Evolutionary conservation across 1,140 invertebrate species (phyloP).

Genomic region (Drosophila grimshawi): DNA sequence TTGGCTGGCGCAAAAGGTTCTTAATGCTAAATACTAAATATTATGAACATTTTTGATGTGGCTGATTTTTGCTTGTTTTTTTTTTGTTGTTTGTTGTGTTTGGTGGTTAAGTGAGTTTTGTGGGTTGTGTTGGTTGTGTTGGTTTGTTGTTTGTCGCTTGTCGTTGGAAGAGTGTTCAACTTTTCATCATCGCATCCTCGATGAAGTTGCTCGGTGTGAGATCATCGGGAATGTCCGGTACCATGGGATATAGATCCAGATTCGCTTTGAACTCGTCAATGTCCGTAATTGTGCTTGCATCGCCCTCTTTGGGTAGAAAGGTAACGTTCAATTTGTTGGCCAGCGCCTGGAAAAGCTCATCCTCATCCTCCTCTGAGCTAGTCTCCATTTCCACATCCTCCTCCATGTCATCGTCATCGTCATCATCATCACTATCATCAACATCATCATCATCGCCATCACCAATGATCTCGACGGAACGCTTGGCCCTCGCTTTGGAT

Average conservation of each 20-base stretch:
- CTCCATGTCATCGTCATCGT: conserved; percentile 1
- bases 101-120: conserved; percentile 3
- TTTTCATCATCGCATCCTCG: conserved; percentile 41
- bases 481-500: not conserved
- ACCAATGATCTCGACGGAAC: not conserved
- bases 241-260: conserved; percentile 80
- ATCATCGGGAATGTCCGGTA: conserved; percentile 30
- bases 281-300: conserved; percentile 67
- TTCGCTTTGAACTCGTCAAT: conserved; percentile 77
- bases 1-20: not conserved
- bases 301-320: conserved; percentile 63
- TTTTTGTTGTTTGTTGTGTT: not conserved
- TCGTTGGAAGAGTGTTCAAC: conserved; percentile 18
- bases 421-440: not conserved
- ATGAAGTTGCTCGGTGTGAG: conserved; percentile 18
- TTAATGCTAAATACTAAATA: not conserved
- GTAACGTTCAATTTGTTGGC: conserved; percentile 66
- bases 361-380: conserved; percentile 43
- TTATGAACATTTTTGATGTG: conserved; percentile 11
- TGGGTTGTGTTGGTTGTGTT: not conserved
- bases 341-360: conserved; percentile 62
- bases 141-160: not conserved
- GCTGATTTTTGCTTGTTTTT: not conserved
- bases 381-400: conserved; percentile 25
- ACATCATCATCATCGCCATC: conserved; percentile 9